Base-by-base conservation (phyloP, 2,113 vertebrate genomes). In the Hymenochirus boettgeri region DNA sequence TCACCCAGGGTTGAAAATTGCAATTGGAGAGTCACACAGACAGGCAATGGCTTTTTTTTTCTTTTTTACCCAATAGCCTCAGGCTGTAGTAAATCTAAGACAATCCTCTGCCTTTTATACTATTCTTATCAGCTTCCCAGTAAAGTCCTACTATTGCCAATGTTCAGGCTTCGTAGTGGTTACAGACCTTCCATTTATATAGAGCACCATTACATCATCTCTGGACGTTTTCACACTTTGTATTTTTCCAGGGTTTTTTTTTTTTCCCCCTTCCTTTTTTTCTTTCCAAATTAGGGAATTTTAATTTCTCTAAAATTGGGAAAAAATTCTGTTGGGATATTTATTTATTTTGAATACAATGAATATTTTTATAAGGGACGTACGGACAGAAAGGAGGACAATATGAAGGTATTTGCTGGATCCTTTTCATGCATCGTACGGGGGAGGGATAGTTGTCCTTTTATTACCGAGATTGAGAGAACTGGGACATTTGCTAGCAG, bases 61-160 rank as follows among this genome's bases (percentile, higher is more conserved):
- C 18, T 37, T 62, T 61, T 31, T 31, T 31, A 31, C 71, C 74
- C 4, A 56, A 29, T 61, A 45, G 56, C 62, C 59, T 62, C 54
- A 42, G 59, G 76, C 22, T 64, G 73, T 63, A 73, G 66, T 71
- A 26, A 73, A 73, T 70, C 55, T 57, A 42, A 58, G 73, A 59
- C 58, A 7, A 52, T 71, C 69, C 65, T 66, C 71, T 55, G 81
- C 83, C 79, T 90, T 93, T 92, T 90, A 92, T 89, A 90, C 73
- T 58, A 54, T 74, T 54, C 24, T 88, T 85, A 88, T 91, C 90
- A 80, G 86, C 70, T 69, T 73, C 70, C 72, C 84, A 78, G 85
- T 90, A 85, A 82, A 80, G 80, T 61, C 77, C 70, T 79, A 81
- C 80, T 77, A 72, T 80, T 70, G 42, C 59, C 37, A 7, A 77